Base-by-base conservation (phyloP, 2,888 invertebrate species). In the Anorthoa munda region DNA sequence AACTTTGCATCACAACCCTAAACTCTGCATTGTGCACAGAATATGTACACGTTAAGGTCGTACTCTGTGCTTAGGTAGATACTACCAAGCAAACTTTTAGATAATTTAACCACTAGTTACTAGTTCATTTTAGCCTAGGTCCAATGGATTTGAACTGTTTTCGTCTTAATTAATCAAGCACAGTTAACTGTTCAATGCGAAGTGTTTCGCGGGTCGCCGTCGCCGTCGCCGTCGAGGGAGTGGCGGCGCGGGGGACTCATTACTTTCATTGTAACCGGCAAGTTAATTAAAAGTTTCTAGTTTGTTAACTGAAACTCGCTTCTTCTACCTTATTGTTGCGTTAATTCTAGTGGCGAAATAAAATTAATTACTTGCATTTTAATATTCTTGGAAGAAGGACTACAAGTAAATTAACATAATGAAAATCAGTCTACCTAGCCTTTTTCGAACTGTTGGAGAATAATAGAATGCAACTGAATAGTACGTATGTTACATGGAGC, bases 251-350 rank as follows among this genome's bases (percentile, higher is more conserved):
- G 71, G 56, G 63, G 64, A 66, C 67, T 82, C 83, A 86, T 89
- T 87, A 87, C 76, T 87, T 81, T 78, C 79, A 86, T 85, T 88
- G 85, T 85, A 86, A 84, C 81, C 79, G 60, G 75, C 66, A 81
- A 89, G 86, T 87, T 89, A 87, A 89, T 89, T 89, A 89, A 87
- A 88, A 89, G 77, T 88, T 89, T 79, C 66, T 84, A 87, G 82
- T 89, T 82, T 74, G 76, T 75, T 76, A 84, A 84, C 72, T 79
- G 73, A 80, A 89, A 81, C 86, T 85, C 74, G 66, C 81, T 77
- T 77, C 66, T 72, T 60, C 71, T 68, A 58, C 39, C 72, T 76
- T 77, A 83, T 84, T 84, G 82, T 83, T 79, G 81, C 72, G 66
- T 72, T 78, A 55, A 76, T 76, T 71, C 5, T 71, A 72, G 67